These are phyloP conservation scores for Sinonovacula constricta DNA, from an alignment of 1,140 invertebrate species.

Conservation along the genomic window DNA sequence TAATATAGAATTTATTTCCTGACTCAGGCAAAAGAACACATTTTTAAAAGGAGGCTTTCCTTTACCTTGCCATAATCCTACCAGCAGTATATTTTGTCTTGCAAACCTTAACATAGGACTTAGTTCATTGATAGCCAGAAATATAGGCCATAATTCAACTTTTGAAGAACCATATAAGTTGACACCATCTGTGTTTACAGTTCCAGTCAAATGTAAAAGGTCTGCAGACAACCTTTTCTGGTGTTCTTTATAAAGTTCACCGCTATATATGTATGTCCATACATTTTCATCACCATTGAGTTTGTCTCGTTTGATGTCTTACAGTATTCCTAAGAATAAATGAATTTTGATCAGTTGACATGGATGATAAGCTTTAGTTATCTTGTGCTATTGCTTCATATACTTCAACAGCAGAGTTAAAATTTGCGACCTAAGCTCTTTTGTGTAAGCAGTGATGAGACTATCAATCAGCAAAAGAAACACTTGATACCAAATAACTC, in stretches of 20 bases:
- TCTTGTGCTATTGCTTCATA: not conserved
- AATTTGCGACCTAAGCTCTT: not conserved
- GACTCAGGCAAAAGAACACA: constrained; percentile 14
- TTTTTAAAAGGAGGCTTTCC: constrained; percentile 53
- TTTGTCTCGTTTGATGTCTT: constrained; percentile 37
- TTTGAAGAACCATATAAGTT: constrained; percentile 56
- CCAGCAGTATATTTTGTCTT: constrained; percentile 47
- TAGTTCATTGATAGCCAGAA: constrained; percentile 52
- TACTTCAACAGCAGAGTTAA: constrained; percentile 5
- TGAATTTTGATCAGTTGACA: not conserved
- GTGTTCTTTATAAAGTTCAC: constrained; percentile 25
- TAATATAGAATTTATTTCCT: constrained; percentile 36
- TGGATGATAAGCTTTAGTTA: not conserved
- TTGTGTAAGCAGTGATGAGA: constrained; percentile 6
- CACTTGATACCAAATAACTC: constrained; percentile 16
- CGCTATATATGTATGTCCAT: constrained; percentile 37
- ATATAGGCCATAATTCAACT: constrained; percentile 55
- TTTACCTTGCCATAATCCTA: constrained; percentile 51
- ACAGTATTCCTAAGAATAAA: not conserved
- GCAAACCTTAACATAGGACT: constrained; percentile 48
- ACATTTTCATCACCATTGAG: constrained; percentile 27
- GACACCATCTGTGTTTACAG: constrained; percentile 53
- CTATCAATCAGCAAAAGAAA: constrained; percentile 6
- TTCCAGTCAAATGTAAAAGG: constrained; percentile 37
- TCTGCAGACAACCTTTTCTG: constrained; percentile 7